These are phyloP conservation scores for Matsumyia berberina DNA, from an alignment of 2,888 invertebrate species.

Conservation along the genomic window DNA sequence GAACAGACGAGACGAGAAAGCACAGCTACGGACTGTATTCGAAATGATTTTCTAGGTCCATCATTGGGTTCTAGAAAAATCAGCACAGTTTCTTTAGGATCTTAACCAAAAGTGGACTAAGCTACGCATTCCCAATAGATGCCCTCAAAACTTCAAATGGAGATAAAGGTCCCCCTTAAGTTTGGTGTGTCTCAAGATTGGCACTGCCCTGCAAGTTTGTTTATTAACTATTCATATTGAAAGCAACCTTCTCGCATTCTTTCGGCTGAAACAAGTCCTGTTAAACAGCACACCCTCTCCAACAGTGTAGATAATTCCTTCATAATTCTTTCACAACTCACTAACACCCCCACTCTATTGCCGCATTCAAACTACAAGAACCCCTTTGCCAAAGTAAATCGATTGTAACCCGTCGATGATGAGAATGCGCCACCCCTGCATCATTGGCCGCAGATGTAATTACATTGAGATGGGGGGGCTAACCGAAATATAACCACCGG, in stretches of 20 bases:
- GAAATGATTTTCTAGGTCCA: too few relatives aligned
- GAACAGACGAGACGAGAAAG: too few relatives aligned
- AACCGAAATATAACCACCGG: conserved; percentile 20
- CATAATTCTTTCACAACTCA: conserved; percentile 29
- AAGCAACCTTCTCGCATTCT: not conserved
- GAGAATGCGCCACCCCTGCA: conserved; percentile 32
- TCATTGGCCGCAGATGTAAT: conserved; percentile 42
- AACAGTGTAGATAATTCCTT: conserved; percentile 26
- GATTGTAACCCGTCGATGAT: conserved; percentile 50
- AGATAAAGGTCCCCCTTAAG: too few relatives aligned
- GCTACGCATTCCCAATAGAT: too few relatives aligned
- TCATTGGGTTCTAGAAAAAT: too few relatives aligned
- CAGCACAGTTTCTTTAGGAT: too few relatives aligned
- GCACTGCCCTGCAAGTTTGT: not conserved
- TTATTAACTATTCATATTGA: not conserved
- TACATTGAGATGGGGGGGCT: conserved; percentile 19
- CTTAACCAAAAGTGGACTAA: too few relatives aligned
- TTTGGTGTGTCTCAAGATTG: not conserved
- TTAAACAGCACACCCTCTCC: not conserved
- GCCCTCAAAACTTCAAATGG: too few relatives aligned
- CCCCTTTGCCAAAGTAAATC: not conserved
- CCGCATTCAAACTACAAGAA: not conserved
- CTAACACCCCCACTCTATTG: not conserved
- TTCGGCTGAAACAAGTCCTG: not conserved
- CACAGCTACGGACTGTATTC: too few relatives aligned